A percentile compares a stretch with the other conserved stretches of the same genome.
Conservation (phyloP, 2,113 vertebrate genomes). For the Chloropsis cyanopogon region DNA sequence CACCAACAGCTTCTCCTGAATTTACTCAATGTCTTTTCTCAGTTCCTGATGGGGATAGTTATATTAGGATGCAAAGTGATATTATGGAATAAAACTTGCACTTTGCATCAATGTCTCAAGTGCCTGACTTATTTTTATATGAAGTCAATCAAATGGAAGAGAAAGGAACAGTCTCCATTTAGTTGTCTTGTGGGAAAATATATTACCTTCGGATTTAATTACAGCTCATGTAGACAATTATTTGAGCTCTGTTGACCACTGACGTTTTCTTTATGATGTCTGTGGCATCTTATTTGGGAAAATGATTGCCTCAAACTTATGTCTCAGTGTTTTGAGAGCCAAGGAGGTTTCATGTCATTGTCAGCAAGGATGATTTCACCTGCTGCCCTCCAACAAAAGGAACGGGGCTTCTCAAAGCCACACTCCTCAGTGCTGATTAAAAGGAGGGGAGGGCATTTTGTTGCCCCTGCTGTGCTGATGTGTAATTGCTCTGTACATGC, state of each 20-base stretch:
- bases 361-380: not conserved
- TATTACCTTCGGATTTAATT: not conserved
- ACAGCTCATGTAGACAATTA: not conserved
- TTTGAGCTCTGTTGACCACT: not conserved
- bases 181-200: not conserved
- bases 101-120: not conserved
- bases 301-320: not conserved
- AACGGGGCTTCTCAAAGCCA: not conserved
- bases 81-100: constrained; percentile 23
- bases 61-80: constrained; percentile 27
- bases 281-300: not conserved
- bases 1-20: constrained; percentile 31
- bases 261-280: not conserved
- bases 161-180: not conserved
- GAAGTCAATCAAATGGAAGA: not conserved
- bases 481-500: not conserved
- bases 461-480: not conserved
- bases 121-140: not conserved
- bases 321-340: not conserved
- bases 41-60: not conserved
- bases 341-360: rapidly evolving
- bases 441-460: not conserved
- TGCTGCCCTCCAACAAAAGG: not conserved
- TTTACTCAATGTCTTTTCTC: constrained; percentile 16
- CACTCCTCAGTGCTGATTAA: not conserved